Conservation (phyloP, 2,797 vertebrate genomes). For the Oreochromis mossambicus region DNA sequence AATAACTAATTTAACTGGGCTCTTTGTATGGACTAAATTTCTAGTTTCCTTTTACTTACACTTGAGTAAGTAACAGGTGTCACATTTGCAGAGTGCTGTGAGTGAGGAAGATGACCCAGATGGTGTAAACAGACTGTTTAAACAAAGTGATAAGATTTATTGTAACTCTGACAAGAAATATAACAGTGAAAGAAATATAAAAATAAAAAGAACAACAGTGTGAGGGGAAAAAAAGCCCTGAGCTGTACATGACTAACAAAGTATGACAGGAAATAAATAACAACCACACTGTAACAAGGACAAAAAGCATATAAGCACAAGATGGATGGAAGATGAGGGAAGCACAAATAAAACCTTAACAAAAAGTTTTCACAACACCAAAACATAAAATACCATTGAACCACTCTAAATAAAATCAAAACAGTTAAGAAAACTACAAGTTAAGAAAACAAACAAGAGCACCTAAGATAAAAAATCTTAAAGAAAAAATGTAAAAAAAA, state of each 20-base stretch:
- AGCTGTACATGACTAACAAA: background rate
- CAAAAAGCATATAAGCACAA: background rate
- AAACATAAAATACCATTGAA: too few relatives aligned
- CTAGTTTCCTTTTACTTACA: background rate
- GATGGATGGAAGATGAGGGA: background rate
- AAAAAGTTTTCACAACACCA: too few relatives aligned
- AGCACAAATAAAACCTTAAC: too few relatives aligned
- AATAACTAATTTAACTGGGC: background rate
- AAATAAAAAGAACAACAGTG: too few relatives aligned
- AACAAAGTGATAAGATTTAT: background rate
- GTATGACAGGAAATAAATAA: background rate
- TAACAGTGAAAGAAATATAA: too few relatives aligned
- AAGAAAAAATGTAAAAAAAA: too few relatives aligned
- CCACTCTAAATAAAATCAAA: too few relatives aligned
- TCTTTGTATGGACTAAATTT: background rate
- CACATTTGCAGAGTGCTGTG: background rate
- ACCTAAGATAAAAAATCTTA: too few relatives aligned
- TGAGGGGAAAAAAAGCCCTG: fast-evolving
- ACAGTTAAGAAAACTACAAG: too few relatives aligned
- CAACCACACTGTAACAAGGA: background rate
- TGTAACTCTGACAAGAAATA: background rate
- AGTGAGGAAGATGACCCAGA: background rate
- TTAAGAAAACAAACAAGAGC: too few relatives aligned
- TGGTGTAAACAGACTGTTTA: fast-evolving
- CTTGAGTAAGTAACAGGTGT: background rate